phyloP scores from a whole-genome alignment of 2,888 invertebrate genomes.

The Esperia sulphurella region DNA sequence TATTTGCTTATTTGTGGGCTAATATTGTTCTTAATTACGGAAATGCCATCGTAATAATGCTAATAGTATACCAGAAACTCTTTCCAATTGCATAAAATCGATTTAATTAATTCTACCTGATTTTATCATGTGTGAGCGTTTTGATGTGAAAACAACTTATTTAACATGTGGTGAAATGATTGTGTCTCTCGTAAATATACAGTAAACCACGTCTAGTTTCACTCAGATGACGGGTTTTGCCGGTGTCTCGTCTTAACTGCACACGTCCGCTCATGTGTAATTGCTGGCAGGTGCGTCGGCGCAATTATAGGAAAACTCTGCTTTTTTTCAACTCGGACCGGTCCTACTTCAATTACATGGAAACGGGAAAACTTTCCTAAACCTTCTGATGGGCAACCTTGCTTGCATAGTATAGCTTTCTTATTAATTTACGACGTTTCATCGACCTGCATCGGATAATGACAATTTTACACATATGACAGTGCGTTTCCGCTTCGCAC shows the following conservation, averaged over 20 bases:
- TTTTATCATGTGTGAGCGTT: background rate
- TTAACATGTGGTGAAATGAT: background rate
- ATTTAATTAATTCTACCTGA: background rate
- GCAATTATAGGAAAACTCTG: constrained; percentile 39
- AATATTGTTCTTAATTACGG: background rate
- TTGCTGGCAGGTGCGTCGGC: constrained; percentile 52
- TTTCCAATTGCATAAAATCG: background rate
- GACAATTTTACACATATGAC: background rate
- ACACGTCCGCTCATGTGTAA: constrained; percentile 46
- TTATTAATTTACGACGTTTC: background rate
- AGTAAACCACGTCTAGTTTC: constrained; percentile 45
- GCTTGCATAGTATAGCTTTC: background rate
- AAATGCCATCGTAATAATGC: background rate
- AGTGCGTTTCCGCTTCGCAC: background rate
- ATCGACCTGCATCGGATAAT: background rate
- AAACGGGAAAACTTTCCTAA: constrained; percentile 17
- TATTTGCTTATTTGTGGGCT: background rate
- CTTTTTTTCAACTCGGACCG: constrained; percentile 24
- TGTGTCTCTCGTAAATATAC: background rate
- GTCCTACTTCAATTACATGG: constrained; percentile 18
- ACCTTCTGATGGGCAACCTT: constrained; percentile 1
- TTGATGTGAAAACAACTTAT: background rate
- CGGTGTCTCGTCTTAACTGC: constrained; percentile 41
- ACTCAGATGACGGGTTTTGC: constrained; percentile 44
- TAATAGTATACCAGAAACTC: background rate